Conservation (phyloP, 2,797 vertebrate genomes). For the Bufotes viridis region DNA sequence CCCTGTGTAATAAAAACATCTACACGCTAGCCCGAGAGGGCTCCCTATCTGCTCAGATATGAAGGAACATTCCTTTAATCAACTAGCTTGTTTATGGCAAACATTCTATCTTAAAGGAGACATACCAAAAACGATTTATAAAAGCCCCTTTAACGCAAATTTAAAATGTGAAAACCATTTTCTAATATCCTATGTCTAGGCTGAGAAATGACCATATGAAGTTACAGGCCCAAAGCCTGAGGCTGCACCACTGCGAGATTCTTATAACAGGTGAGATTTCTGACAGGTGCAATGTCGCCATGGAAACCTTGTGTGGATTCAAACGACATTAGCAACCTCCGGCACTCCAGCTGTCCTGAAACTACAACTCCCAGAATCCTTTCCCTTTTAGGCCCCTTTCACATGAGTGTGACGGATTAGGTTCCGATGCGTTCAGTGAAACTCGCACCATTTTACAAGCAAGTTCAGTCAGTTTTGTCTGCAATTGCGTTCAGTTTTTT, state of each 20-base stretch:
- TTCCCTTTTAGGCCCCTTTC: no score
- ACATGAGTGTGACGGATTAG: no score
- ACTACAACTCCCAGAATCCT: no score
- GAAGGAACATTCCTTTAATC: no score
- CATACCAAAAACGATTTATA: neutral
- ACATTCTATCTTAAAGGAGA: no score
- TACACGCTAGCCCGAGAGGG: no score
- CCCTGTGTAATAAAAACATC: conserved; percentile 15
- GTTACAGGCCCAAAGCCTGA: conserved; percentile 8
- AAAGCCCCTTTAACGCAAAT: neutral
- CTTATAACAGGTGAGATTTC: neutral
- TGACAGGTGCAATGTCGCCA: neutral
- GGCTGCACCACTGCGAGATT: conserved; percentile 8
- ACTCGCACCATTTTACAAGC: no score
- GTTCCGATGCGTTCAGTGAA: no score
- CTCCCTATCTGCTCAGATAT: neutral
- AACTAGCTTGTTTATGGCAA: no score
- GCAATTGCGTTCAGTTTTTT: no score
- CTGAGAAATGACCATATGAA: neutral
- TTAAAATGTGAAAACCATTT: neutral
- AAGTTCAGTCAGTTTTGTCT: no score
- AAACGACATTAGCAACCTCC: neutral
- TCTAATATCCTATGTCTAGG: neutral
- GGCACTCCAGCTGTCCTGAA: no score
- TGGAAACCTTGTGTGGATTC: neutral